phyloP scores from a whole-genome alignment of 37 sponge, comb jelly and placozoan species.

The Diacarnus erythraeanus region DNA sequence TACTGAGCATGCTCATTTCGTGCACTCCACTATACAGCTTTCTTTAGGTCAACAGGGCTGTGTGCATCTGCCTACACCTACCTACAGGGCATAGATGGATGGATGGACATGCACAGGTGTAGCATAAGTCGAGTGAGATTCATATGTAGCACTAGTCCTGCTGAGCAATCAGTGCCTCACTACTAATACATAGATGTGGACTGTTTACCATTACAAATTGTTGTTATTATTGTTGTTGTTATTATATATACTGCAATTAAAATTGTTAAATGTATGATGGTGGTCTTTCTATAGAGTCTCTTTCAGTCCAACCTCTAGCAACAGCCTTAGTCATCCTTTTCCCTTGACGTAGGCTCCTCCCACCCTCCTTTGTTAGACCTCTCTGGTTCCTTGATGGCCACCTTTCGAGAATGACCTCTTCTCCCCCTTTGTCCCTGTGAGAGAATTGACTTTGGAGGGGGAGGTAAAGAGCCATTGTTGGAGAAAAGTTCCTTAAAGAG shows the following conservation, averaged over 20 bases:
- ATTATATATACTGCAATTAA: too few species aligned
- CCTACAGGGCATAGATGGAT: background rate
- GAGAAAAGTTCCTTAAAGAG: conserved; percentile 44
- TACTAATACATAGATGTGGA: too few species aligned
- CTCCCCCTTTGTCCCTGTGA: background rate
- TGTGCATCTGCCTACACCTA: background rate
- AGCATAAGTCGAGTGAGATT: background rate
- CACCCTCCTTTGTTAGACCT: too few species aligned
- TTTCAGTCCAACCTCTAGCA: too few species aligned
- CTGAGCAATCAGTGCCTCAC: too few species aligned
- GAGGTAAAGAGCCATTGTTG: background rate
- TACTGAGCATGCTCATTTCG: conserved; percentile 36
- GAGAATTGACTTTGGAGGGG: background rate
- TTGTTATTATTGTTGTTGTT: too few species aligned
- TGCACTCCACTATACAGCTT: conserved; percentile 53
- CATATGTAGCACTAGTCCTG: too few species aligned
- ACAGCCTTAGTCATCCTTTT: too few species aligned
- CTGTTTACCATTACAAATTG: too few species aligned
- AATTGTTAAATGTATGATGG: too few species aligned
- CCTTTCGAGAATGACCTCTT: background rate
- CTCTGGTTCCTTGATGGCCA: background rate
- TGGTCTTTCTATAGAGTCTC: too few species aligned
- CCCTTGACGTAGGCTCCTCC: too few species aligned
- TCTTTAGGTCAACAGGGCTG: conserved; percentile 12
- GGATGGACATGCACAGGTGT: background rate